Evolutionary conservation across 2,113 vertebrate genomes (phyloP), one percentile per base, ranked within the genome.

Genomic region (Columbina picui): DNA sequence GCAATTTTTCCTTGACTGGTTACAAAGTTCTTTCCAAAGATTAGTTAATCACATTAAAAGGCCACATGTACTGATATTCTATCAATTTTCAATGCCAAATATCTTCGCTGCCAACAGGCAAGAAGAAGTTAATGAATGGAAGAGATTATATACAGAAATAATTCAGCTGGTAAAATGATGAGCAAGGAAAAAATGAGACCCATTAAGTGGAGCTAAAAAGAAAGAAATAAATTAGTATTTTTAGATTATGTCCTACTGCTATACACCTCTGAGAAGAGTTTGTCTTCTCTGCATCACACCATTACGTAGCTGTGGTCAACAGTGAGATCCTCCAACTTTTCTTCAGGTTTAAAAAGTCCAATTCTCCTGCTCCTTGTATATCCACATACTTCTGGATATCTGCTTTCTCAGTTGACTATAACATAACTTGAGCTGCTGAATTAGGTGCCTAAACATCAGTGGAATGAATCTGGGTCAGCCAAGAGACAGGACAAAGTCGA

Each of bases 1-100:
- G 67, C 36, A 89, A 39, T 49, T 92, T 91, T 96, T 43, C 75
- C 52, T 95, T 94, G 87, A 63, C 84, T 76, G 59, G 85, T 91
- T 70, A 56, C 32, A 52, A 77, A 94, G 38, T 86, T 77, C 29
- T 93, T 76, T 93, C 78, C 89, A 91, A 90, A 85, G 27, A 49
- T 45, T 77, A 70, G 80, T 80, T 88, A 77, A 94, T 91, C 70
- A 77, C 1, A 3, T 50, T 79, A 69, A 80, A 67, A 77, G 59
- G 38, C 64, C 60, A 59, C 30, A 47, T 77, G 47, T 52, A 55
- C 68, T 75, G 50, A 81, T 90, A 92, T 43, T 77, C 55, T 59
- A 21, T 81, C 38, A 52, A 43, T 86, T 78, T 93, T 67, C 68
- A 90, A 13, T 78, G 86, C 94, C 89, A 86, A 83, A 38, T 53